A percentile compares a stretch with the other conserved stretches of the same genome.
These are phyloP conservation scores for Cyrtonyx montezumae DNA, from an alignment of 2,113 vertebrate genomes.

Conservation along the genomic window DNA sequence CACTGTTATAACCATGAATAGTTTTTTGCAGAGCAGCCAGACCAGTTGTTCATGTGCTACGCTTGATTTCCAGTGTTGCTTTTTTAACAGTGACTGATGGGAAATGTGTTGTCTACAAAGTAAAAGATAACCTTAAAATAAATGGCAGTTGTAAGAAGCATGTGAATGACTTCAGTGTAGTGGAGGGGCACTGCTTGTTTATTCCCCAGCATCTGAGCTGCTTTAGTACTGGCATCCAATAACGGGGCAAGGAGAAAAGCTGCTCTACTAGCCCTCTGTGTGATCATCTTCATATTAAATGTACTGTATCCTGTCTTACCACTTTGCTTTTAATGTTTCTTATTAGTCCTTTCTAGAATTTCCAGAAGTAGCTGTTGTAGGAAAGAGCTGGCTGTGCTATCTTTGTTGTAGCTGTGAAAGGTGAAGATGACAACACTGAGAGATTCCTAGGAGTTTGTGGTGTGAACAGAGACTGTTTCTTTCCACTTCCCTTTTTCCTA, in stretches of 20 bases:
- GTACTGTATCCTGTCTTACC: neutral
- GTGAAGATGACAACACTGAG: neutral
- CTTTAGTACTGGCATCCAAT: neutral
- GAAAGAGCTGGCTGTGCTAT: neutral
- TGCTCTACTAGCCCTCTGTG: too few relatives aligned
- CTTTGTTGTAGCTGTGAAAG: neutral
- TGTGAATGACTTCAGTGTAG: neutral
- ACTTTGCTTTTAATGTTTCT: neutral
- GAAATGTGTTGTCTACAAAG: neutral
- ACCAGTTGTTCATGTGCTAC: accelerated
- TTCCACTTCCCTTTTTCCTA: neutral
- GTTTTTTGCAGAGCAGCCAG: neutral
- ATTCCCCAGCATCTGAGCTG: neutral
- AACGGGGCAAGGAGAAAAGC: neutral
- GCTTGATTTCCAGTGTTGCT: accelerated
- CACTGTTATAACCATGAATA: too few relatives aligned
- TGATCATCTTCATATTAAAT: neutral
- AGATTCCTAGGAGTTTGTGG: neutral
- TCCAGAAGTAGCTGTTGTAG: neutral
- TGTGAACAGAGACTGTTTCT: neutral
- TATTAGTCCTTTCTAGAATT: neutral
- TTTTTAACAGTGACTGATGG: neutral
- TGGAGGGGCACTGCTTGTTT: neutral
- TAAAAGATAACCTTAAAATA: neutral
- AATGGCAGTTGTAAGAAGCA: neutral